These are phyloP conservation scores for Salticus scenicus DNA, from an alignment of 2,888 invertebrate genomes.

Conservation along the genomic window DNA sequence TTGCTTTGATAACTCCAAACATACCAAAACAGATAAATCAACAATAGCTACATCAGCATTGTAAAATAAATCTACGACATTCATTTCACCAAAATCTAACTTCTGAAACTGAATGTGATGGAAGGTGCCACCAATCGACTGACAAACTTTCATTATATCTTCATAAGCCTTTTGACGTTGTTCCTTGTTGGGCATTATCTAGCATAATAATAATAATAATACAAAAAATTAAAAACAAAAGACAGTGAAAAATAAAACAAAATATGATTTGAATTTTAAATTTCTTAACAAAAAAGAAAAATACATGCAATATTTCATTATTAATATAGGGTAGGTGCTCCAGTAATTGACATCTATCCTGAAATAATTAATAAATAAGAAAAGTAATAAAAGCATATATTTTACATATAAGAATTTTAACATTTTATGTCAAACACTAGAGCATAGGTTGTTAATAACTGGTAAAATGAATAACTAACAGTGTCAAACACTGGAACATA, in stretches of 20 bases:
- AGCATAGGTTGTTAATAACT: no score
- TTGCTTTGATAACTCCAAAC: neutral
- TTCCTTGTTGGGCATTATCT: neutral
- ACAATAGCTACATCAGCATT: conserved; percentile 98
- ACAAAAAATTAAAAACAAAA: neutral
- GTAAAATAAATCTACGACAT: conserved; percentile 95
- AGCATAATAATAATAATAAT: neutral
- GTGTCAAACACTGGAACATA: no score
- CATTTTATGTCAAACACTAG: no score
- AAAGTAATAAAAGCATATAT: no score
- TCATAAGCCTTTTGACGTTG: conserved; percentile 89
- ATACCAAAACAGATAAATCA: conserved; percentile 85
- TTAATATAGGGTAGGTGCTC: no score
- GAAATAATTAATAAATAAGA: no score
- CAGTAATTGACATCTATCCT: no score
- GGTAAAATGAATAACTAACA: no score
- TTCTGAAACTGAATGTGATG: conserved; percentile 86
- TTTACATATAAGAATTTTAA: no score
- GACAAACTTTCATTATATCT: conserved; percentile 88
- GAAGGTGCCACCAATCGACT: conserved; percentile 85
- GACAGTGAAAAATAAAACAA: neutral
- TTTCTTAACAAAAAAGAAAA: no score
- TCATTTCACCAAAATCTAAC: conserved; percentile 92
- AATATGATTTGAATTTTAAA: no score
- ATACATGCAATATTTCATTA: no score